Percentiles rank a stretch among this genome's conserved stretches.
Evolutionary conservation across 2,797 vertebrate species (phyloP).

Genomic region (Bufotes viridis): DNA sequence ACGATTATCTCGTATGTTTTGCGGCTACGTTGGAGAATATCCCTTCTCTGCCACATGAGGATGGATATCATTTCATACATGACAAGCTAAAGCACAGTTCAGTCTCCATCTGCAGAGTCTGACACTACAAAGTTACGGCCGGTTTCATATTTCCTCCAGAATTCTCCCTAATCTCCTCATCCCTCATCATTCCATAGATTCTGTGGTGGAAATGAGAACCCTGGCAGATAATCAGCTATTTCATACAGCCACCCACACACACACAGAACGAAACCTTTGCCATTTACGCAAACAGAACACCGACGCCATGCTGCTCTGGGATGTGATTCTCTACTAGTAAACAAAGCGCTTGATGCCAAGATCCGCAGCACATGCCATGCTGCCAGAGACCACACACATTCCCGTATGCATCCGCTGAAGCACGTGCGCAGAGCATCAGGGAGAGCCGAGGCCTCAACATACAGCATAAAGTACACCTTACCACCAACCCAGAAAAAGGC

Average conservation of each 20-base stretch:
- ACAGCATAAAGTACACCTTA: not conserved
- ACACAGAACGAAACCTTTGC: constrained; percentile 28
- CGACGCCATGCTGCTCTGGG: constrained; percentile 36
- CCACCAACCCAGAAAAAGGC: too few relatives aligned
- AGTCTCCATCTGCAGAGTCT: not conserved
- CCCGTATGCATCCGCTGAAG: not conserved
- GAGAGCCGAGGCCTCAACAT: not conserved
- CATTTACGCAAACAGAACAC: constrained; percentile 48
- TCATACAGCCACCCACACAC: constrained; percentile 42
- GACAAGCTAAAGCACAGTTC: not conserved
- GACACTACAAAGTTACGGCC: not conserved
- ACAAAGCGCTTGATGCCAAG: constrained; percentile 37
- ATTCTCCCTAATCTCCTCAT: not conserved
- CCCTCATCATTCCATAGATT: constrained; percentile 18
- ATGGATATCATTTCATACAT: too few relatives aligned
- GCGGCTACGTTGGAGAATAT: not conserved
- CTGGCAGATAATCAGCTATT: constrained; percentile 48
- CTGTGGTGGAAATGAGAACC: constrained; percentile 8
- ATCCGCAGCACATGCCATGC: constrained; percentile 41
- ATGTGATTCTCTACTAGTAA: constrained; percentile 44
- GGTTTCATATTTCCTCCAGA: not conserved
- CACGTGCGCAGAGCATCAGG: not conserved
- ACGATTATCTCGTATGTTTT: too few relatives aligned
- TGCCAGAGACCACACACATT: constrained; percentile 47
- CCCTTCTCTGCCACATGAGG: too few relatives aligned